Evolutionary conservation across 2,113 vertebrate genomes (phyloP), one percentile per base, ranked within the genome.

Genomic region (Pogonocichla stellata): DNA sequence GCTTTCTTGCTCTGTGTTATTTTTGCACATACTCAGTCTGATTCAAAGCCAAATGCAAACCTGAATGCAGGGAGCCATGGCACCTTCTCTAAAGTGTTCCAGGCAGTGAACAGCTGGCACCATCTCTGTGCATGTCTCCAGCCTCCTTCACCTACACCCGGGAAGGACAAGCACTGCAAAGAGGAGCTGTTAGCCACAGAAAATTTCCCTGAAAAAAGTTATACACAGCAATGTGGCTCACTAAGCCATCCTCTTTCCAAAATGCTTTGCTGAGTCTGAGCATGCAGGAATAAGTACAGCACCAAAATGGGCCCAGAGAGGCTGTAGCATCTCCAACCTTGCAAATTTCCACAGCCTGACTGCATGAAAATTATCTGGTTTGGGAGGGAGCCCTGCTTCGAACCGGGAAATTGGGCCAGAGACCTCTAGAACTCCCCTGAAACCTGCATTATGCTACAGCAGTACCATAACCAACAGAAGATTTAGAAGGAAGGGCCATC

Each of bases 381-480:
- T 64, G 24, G 40, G 36, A 83, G 20, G 8, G 3, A 89, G 24
- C 50, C 42, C 67, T 80, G 40, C 56, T 80, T 65, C 73, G 18
- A 75, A 70, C 31, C 66, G 29, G 9, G 15, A 19, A 87, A 81
- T 31, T 22, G 14, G 24, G 26, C 18, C 61, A 75, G 42, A 86
- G n/a, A 82, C n/a, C n/a, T 86, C 61, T 47, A 82, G 36, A 93
- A 86, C 26, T 31, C 45, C 58, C 45, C 48, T 40, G 8, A 38
- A 65, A 71, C 17, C 45, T 43, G 18, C 19, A 20, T 29, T 29
- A 42, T 0, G 0, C 9, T 50, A 45, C 0, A 4, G 38, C 50
- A 72, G 26, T 11, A 71, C 40, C 42, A 56, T 5, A 67, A 25
- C 51, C 53, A 81, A 56, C 34, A 74, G 34, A 53, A 57, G 24